phyloP scores from a whole-genome alignment of 2,113 vertebrate genomes.

The Agelaius tricolor region DNA sequence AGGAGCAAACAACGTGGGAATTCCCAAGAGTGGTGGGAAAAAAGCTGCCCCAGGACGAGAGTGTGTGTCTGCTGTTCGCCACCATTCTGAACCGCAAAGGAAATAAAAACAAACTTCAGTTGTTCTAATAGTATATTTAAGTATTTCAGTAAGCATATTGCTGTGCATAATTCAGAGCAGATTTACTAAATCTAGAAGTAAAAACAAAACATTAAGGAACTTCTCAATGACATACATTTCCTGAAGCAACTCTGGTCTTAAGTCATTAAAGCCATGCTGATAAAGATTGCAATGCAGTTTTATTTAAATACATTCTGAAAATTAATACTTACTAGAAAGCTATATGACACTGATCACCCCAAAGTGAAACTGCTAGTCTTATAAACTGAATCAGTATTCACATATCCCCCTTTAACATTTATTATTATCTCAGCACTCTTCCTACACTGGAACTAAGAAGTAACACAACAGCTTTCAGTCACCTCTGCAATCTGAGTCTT shows the following conservation, averaged over 20 bases:
- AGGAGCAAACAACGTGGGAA: slow-evolving; percentile 86
- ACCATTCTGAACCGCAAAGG: slow-evolving; percentile 84
- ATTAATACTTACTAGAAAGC: background rate
- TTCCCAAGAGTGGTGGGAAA: slow-evolving; percentile 86
- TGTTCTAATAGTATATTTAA: background rate
- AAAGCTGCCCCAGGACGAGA: slow-evolving; percentile 80
- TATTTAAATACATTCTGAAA: background rate
- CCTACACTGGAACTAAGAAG: background rate
- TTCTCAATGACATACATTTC: background rate
- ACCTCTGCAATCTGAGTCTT: background rate
- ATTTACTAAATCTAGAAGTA: background rate
- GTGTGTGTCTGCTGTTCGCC: slow-evolving; percentile 82
- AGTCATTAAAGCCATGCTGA: background rate
- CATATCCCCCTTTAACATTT: background rate
- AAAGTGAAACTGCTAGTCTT: background rate
- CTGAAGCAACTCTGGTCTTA: background rate
- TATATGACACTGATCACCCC: background rate
- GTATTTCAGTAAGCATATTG: background rate
- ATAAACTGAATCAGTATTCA: background rate
- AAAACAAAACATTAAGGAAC: background rate
- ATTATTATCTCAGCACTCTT: background rate
- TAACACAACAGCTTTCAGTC: background rate
- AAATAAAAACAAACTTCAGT: slow-evolving; percentile 18
- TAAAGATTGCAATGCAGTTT: background rate
- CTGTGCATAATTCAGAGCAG: background rate